Conservation (phyloP, 92 coral and sea anemone genomes). For the Epizoanthus stellaris region DNA sequence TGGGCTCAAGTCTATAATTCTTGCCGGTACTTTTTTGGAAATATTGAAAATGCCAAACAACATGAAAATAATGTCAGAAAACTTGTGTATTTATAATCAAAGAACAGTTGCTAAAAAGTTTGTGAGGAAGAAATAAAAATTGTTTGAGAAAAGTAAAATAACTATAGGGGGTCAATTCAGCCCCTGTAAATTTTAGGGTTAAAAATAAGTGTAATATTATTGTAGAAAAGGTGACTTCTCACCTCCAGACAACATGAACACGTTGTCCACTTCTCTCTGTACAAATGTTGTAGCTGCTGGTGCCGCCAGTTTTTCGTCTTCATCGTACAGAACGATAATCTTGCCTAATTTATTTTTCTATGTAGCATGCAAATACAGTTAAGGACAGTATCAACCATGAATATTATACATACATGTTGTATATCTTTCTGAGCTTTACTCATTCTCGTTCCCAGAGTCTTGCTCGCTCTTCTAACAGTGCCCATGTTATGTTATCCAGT, state of each 20-base stretch:
- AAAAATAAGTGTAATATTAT: neutral
- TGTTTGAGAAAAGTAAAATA: no score
- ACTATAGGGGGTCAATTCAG: no score
- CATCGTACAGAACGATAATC: conserved; percentile 93
- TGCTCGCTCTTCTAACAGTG: no score
- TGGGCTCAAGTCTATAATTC: no score
- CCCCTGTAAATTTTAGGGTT: no score
- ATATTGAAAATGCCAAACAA: neutral
- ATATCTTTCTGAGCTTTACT: no score
- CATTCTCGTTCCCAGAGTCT: no score
- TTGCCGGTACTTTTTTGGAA: neutral
- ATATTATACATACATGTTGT: no score
- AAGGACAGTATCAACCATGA: conserved; percentile 29
- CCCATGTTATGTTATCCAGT: no score
- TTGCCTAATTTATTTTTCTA: conserved; percentile 96
- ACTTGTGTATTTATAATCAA: neutral
- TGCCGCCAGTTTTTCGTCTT: conserved; percentile 87
- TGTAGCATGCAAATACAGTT: conserved; percentile 5
- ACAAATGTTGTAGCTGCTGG: conserved; percentile 90
- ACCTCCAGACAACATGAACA: conserved; percentile 97
- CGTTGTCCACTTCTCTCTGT: conserved; percentile 91
- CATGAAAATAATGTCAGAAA: no score
- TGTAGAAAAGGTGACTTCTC: conserved; percentile 21
- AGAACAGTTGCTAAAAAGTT: neutral
- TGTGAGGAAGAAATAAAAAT: neutral